Percentiles rank a stretch among this genome's conserved stretches.
phyloP scores from a whole-genome alignment of 1,140 invertebrate species.

The Lordiphosa stackelbergi region DNA sequence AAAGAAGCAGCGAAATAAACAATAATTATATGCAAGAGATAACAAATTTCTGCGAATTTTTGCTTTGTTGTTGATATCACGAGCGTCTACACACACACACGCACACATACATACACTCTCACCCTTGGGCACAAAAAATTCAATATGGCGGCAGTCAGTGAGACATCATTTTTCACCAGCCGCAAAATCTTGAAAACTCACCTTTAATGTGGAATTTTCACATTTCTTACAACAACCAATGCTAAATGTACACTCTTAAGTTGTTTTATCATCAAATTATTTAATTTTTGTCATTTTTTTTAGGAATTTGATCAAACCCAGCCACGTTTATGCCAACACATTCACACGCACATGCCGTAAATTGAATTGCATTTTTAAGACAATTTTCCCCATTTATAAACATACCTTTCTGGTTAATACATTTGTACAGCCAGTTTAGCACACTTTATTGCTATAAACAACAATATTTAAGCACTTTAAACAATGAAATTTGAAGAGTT shows the following conservation, averaged over 20 bases:
- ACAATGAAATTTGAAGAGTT: constrained; percentile 42
- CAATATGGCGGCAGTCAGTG: constrained; percentile 58
- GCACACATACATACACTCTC: constrained; percentile 16
- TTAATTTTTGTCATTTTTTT: background rate
- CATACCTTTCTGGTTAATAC: constrained; percentile 64
- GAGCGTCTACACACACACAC: background rate
- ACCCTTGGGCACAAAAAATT: constrained; percentile 34
- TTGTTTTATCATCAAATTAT: background rate
- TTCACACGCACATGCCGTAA: constrained; percentile 18
- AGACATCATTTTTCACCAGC: constrained; percentile 31
- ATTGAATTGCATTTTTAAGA: constrained; percentile 4
- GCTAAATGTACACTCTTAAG: background rate
- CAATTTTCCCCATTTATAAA: constrained; percentile 5
- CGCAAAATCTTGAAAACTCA: background rate
- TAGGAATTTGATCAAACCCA: constrained; percentile 11
- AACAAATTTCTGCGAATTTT: background rate
- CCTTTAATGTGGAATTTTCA: background rate
- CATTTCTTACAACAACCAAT: constrained; percentile 3
- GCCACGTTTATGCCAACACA: constrained; percentile 53
- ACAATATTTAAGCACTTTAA: constrained; percentile 46
- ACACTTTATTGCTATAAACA: constrained; percentile 43
- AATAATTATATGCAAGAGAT: background rate
- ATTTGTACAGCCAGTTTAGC: constrained; percentile 60
- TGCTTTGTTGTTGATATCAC: constrained; percentile 4
- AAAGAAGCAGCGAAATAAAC: background rate